phyloP scores from a whole-genome alignment of 2,797 vertebrate species.

The Spondyliosoma cantharus region DNA sequence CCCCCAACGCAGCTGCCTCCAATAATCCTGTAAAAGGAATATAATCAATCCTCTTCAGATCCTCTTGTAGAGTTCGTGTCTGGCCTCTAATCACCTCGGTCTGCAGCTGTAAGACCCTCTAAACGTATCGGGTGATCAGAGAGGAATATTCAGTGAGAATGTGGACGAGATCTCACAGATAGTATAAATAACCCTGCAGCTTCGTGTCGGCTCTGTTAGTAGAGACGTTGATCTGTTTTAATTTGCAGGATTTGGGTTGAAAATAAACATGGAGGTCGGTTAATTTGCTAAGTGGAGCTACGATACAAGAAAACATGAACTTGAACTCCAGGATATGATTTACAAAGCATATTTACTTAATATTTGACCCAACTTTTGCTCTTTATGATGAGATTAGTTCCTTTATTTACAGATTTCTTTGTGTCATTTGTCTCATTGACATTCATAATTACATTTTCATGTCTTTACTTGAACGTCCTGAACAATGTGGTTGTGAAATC shows the following conservation, averaged over 20 bases:
- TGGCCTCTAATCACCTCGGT: constrained; percentile 49
- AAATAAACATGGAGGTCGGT: not conserved
- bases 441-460: too few species aligned
- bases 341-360: too few species aligned
- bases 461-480: too few species aligned
- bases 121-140: constrained; percentile 10
- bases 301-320: not conserved
- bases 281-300: not conserved
- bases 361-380: too few species aligned
- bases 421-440: not conserved
- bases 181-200: constrained; percentile 21
- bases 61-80: constrained; percentile 46
- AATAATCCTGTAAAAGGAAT: constrained; percentile 68
- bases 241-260: not conserved
- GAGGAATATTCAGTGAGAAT: constrained; percentile 2
- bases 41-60: constrained; percentile 65
- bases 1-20: constrained; percentile 60
- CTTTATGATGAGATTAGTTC: not conserved
- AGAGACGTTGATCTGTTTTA: not conserved
- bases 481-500: too few species aligned
- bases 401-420: not conserved
- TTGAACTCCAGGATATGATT: not conserved
- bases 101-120: constrained; percentile 3
- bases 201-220: not conserved
- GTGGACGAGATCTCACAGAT: constrained; percentile 2